phyloP scores from a whole-genome alignment of 2,888 invertebrate genomes.

The Parapristionchus giblindavisi region DNA sequence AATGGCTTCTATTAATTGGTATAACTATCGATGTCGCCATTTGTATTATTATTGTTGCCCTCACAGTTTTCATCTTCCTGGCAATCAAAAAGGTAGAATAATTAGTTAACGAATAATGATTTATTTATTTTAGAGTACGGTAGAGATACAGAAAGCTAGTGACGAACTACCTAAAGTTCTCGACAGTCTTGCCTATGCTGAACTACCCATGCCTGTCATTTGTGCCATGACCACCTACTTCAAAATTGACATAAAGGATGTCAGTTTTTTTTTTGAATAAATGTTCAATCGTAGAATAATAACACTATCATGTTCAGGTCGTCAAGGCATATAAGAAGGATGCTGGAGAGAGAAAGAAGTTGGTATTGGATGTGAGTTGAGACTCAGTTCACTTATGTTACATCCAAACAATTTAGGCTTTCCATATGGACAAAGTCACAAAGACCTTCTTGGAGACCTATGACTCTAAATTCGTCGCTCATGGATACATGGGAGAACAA shows the following conservation, averaged over 20 bases:
- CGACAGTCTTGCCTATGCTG: constrained; percentile 30
- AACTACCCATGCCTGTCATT: constrained; percentile 36
- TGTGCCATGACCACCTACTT: constrained; percentile 35
- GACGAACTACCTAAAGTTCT: constrained; percentile 30
- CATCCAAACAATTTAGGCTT: constrained; percentile 17
- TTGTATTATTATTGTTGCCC: constrained; percentile 12
- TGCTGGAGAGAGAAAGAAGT: constrained; percentile 12
- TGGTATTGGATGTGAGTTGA: constrained; percentile 23
- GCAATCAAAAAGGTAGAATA: constrained; percentile 18
- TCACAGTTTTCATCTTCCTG: constrained; percentile 16
- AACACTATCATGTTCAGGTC: constrained; percentile 4
- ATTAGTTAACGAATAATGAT: too few relatives aligned
- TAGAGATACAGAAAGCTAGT: constrained; percentile 27
- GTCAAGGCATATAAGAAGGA: constrained; percentile 33
- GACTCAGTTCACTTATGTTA: neutral
- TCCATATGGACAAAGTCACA: constrained; percentile 32
- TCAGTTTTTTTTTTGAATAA: neutral
- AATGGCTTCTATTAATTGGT: neutral
- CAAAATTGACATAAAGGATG: constrained; percentile 34
- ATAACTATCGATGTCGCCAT: neutral
- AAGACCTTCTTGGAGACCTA: constrained; percentile 32
- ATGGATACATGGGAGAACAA: constrained; percentile 33
- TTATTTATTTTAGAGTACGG: constrained; percentile 2
- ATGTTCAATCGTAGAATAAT: neutral
- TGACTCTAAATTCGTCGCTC: constrained; percentile 31